phyloP scores from a whole-genome alignment of 2,113 vertebrate genomes.

The Burhinus bistriatus region DNA sequence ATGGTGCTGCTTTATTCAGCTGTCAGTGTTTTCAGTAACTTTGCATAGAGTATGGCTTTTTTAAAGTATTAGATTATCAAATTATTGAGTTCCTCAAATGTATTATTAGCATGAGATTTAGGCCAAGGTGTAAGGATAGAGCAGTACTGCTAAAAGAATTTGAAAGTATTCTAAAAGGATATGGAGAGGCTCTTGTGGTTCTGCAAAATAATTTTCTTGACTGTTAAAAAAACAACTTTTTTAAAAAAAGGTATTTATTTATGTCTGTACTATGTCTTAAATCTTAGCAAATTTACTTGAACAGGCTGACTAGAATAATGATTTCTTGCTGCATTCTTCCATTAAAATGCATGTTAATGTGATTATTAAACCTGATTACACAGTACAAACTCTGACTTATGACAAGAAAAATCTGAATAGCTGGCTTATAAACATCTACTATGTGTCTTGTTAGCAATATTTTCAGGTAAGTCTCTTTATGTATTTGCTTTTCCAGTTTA shows the following conservation, averaged over 20 bases:
- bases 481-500: conserved; percentile 78
- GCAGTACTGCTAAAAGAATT: not conserved
- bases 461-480: not conserved
- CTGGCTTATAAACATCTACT: not conserved
- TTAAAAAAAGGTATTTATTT: not conserved
- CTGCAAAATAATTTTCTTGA: not conserved
- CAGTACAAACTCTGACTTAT: not conserved
- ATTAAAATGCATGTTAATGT: not conserved
- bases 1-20: not conserved
- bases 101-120: not conserved
- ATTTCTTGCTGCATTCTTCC: not conserved
- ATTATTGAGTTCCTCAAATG: not conserved
- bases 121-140: not conserved
- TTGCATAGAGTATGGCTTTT: not conserved
- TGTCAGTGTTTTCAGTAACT: not conserved
- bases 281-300: not conserved
- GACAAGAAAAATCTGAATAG: not conserved
- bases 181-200: not conserved
- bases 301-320: not conserved
- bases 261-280: not conserved
- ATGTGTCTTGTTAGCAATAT: not conserved
- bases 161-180: not conserved
- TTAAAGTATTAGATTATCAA: not conserved
- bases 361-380: not conserved
- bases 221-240: not conserved